Base-by-base conservation (phyloP, 2,797 vertebrate genomes). In the Lates japonicus region DNA sequence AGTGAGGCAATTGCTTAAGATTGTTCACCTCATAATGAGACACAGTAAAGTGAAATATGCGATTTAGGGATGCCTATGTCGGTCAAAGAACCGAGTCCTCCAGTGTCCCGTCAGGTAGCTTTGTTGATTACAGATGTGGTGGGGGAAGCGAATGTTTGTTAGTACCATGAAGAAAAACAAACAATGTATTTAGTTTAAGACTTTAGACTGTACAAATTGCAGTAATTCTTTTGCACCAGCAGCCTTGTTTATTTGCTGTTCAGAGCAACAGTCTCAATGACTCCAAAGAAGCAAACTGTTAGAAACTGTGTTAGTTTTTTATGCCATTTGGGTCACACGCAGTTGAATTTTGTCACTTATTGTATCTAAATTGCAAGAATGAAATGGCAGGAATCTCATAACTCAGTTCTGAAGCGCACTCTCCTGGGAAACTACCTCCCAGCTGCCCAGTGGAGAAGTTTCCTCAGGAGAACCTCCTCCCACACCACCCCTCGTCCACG, bases 381-480 rank as follows among this genome's bases (percentile, higher is more conserved):
- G 3, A 61, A 29, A 31, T 51, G 69, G 2, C 41, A 41, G 42
- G 37, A 17, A 22, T 39, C 59, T n/a, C 11, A 11, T 4, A 4
- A 35, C 3, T 66, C 57, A 14, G 68, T 20, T 70, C 35, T 71
- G 16, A 59, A 62, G 13, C 66, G 11, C 33, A 20, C 1, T 81
- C 46, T 67, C 29, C n/a, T n/a, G n/a, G n/a, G n/a, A 8, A 10
- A 72, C 59, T 70, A n/a, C 54, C 39, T 71, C 83, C 2, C 90
- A 98, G 97, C 90, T 96, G 84, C 95, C 88, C 95, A 82, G 87
- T 93, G 86, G 95, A 95, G 86, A 97, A 94, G 90, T 93, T 95
- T 44, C 93, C 94, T 75, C 92, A 93, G 88, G 91, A 96, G 70
- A 94, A 93, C 71, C 71, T 94, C 73, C 94, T 90, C 65, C 90